These are phyloP conservation scores for Chrysodeixis includens DNA, from an alignment of 2,888 invertebrate genomes.

Conservation along the genomic window DNA sequence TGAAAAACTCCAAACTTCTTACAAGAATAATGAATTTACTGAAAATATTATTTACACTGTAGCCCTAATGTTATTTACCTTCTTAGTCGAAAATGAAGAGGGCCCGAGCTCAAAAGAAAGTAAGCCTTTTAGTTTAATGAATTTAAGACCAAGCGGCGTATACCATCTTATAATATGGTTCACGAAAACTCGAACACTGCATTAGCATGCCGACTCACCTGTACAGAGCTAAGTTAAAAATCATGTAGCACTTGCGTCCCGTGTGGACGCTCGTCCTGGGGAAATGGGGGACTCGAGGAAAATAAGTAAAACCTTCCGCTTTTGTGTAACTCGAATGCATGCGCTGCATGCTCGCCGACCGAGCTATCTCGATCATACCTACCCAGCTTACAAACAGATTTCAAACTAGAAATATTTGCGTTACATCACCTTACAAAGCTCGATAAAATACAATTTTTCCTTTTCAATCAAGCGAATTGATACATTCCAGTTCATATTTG, in stretches of 20 bases:
- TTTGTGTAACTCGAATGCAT: slow-evolving; percentile 73
- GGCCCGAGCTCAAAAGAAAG: slow-evolving; percentile 20
- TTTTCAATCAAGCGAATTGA: slow-evolving; percentile 60
- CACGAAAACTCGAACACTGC: slow-evolving; percentile 67
- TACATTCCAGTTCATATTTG: slow-evolving; percentile 54
- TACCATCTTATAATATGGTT: slow-evolving; percentile 49
- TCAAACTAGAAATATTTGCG: slow-evolving; percentile 56
- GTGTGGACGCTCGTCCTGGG: slow-evolving; percentile 69
- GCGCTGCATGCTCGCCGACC: slow-evolving; percentile 63
- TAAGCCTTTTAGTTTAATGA: slow-evolving; percentile 56
- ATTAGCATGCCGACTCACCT: slow-evolving; percentile 78
- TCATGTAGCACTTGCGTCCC: slow-evolving; percentile 79
- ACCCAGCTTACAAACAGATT: slow-evolving; percentile 58
- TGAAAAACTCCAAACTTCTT: slow-evolving; percentile 48
- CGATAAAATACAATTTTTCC: slow-evolving; percentile 61
- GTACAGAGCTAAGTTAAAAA: slow-evolving; percentile 83
- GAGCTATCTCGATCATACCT: slow-evolving; percentile 68
- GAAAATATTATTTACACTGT: slow-evolving; percentile 27
- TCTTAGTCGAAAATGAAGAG: slow-evolving; percentile 24
- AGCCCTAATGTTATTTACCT: slow-evolving; percentile 18
- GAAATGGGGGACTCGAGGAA: slow-evolving; percentile 70
- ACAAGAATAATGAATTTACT: slow-evolving; percentile 15
- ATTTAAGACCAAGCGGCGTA: slow-evolving; percentile 54
- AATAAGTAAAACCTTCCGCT: slow-evolving; percentile 76
- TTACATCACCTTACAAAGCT: slow-evolving; percentile 62